Evolutionary conservation across 2,888 invertebrate species (phyloP).

Genomic region (Caprella mutica): DNA sequence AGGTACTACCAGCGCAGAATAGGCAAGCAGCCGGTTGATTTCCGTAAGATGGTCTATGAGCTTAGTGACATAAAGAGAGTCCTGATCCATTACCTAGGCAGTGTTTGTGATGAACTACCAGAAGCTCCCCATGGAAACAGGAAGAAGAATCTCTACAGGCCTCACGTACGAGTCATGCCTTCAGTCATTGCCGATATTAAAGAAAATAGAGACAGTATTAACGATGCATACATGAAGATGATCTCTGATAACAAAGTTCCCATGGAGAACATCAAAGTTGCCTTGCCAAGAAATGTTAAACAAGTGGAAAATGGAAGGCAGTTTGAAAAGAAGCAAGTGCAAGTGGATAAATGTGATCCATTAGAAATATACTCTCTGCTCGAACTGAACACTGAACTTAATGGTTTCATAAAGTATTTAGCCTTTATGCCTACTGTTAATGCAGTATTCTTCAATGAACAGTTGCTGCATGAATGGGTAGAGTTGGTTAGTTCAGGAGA

Average conservation of each 20-base stretch:
- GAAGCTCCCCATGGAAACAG: constrained; percentile 8
- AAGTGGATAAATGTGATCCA: neutral
- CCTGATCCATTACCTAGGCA: constrained; percentile 1
- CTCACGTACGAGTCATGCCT: constrained; percentile 5
- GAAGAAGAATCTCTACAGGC: constrained; percentile 1
- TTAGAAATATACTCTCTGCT: constrained; percentile 1
- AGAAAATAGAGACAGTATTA: constrained; percentile 1
- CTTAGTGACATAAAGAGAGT: neutral
- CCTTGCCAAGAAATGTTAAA: constrained; percentile 6
- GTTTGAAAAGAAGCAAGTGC: constrained; percentile 4
- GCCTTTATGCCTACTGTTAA: constrained; percentile 1
- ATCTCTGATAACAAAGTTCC: constrained; percentile 2
- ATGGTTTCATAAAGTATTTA: constrained; percentile 1
- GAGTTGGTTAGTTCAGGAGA: neutral
- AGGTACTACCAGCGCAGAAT: constrained; percentile 9
- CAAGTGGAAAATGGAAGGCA: constrained; percentile 5
- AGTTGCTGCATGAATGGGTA: neutral
- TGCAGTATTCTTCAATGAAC: constrained; percentile 3
- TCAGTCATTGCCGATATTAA: constrained; percentile 7
- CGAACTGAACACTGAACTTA: constrained; percentile 3
- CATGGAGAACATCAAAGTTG: constrained; percentile 4
- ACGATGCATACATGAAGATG: constrained; percentile 6
- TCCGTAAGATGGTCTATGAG: constrained; percentile 6
- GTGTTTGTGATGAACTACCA: neutral
- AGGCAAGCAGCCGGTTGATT: constrained; percentile 5